Conservation (phyloP, 2,797 vertebrate species). For the Gambusia yucatana region DNA sequence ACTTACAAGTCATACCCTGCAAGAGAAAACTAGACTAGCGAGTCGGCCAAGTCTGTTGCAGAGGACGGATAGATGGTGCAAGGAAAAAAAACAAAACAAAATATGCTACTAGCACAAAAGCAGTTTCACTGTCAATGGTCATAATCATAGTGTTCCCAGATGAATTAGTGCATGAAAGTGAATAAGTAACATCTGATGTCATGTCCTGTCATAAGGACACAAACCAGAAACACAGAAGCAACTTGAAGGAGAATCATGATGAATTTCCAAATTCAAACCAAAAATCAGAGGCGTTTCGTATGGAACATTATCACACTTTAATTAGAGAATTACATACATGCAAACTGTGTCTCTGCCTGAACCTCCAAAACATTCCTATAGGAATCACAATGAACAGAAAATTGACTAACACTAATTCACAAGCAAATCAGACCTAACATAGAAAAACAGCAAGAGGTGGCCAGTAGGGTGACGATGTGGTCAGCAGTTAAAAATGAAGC, state of each 20-base stretch:
- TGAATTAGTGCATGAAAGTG: not conserved
- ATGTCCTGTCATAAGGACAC: not conserved
- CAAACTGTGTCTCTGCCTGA: not conserved
- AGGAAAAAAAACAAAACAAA: not conserved
- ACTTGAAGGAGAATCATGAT: not conserved
- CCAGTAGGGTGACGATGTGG: not conserved
- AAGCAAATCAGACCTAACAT: not conserved
- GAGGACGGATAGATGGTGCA: constrained; percentile 17
- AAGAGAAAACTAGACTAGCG: constrained; percentile 72
- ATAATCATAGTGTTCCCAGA: not conserved
- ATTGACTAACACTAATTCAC: not conserved
- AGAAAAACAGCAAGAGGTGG: not conserved
- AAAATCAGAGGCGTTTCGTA: not conserved
- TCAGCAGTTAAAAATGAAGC: not conserved
- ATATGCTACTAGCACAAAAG: constrained; percentile 16
- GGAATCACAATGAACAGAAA: not conserved
- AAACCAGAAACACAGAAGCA: not conserved
- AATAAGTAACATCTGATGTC: not conserved
- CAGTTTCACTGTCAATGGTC: constrained; percentile 18
- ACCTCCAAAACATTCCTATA: not conserved
- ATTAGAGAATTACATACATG: not conserved
- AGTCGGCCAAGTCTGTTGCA: constrained; percentile 62
- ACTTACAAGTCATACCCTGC: constrained; percentile 67
- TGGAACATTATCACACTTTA: too few species aligned
- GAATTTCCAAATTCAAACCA: not conserved